These are phyloP conservation scores for Eleutherodactylus coqui DNA, from an alignment of 2,797 vertebrate species.

Conservation along the genomic window DNA sequence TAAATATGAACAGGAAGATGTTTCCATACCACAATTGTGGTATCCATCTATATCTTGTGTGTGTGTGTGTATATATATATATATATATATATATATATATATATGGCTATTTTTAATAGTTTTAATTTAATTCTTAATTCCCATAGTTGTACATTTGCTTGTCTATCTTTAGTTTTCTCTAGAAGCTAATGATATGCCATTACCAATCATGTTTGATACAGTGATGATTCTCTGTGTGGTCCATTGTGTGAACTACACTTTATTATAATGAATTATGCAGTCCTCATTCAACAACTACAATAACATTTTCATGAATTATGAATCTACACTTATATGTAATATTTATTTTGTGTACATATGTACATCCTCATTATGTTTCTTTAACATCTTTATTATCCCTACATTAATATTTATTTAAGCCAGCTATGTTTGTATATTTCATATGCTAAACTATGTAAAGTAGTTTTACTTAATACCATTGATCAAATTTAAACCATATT, in stretches of 20 bases:
- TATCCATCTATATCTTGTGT: too few relatives aligned
- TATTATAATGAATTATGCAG: constrained; percentile 36
- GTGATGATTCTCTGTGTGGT: constrained; percentile 48
- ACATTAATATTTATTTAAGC: constrained; percentile 44
- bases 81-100: neutral
- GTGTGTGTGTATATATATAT: too few relatives aligned
- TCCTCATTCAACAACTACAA: constrained; percentile 11
- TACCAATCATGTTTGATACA: neutral
- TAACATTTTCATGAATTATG: constrained; percentile 37
- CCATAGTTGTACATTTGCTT: too few relatives aligned
- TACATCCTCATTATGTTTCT: constrained; percentile 41
- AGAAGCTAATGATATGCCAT: constrained; percentile 9
- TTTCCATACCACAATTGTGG: too few relatives aligned
- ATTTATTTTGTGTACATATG: constrained; percentile 33
- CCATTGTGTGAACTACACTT: constrained; percentile 52
- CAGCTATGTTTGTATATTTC: constrained; percentile 2
- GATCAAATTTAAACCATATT: neutral
- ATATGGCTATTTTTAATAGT: too few relatives aligned
- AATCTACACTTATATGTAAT: constrained; percentile 41
- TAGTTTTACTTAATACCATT: neutral
- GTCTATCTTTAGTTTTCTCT: neutral
- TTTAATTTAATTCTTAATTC: too few relatives aligned
- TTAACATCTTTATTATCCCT: constrained; percentile 48
- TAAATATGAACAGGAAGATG: too few relatives aligned
- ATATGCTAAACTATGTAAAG: constrained; percentile 39